Percentiles rank a stretch among this genome's conserved stretches.
Conservation (phyloP, 2,888 invertebrate genomes). For the Drosophila kanekoi region DNA sequence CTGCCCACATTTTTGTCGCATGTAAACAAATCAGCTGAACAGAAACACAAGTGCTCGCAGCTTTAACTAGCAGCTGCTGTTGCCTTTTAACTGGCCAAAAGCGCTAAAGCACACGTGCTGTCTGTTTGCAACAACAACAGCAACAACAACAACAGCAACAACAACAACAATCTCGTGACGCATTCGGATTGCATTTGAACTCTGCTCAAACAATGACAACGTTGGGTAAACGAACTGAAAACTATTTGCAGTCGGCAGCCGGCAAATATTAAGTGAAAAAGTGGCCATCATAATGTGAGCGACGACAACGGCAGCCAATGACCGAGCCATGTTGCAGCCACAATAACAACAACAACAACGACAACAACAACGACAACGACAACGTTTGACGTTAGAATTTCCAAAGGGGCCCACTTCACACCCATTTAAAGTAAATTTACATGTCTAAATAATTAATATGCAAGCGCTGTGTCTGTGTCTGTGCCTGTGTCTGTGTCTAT, state of each 20-base stretch:
- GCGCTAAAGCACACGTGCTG: constrained; percentile 40
- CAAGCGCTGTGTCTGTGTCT: constrained; percentile 26
- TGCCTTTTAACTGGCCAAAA: constrained; percentile 28
- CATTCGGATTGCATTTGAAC: constrained; percentile 68
- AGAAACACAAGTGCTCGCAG: constrained; percentile 36
- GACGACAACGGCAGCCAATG: constrained; percentile 49
- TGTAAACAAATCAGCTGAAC: constrained; percentile 64
- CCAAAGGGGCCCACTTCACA: constrained; percentile 63
- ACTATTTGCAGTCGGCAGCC: constrained; percentile 66
- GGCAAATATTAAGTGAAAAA: constrained; percentile 63
- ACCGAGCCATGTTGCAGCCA: constrained; percentile 31
- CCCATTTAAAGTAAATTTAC: constrained; percentile 60
- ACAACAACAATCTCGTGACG: constrained; percentile 70
- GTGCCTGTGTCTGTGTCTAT: constrained; percentile 9
- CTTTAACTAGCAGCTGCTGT: constrained; percentile 11
- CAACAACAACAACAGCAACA: constrained; percentile 1
- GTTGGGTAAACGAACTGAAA: constrained; percentile 73
- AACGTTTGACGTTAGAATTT: constrained; percentile 52
- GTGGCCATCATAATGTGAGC: constrained; percentile 57
- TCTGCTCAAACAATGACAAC: constrained; percentile 65
- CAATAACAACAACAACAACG: constrained; percentile 13
- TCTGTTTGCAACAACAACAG: constrained; percentile 37
- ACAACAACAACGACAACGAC: constrained; percentile 12
- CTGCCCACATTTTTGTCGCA: constrained; percentile 47
- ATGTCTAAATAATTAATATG: constrained; percentile 46